Percentiles rank a stretch among this genome's conserved stretches.
Evolutionary conservation across 2,113 vertebrate species (phyloP).

Genomic region (Heterotis niloticus): DNA sequence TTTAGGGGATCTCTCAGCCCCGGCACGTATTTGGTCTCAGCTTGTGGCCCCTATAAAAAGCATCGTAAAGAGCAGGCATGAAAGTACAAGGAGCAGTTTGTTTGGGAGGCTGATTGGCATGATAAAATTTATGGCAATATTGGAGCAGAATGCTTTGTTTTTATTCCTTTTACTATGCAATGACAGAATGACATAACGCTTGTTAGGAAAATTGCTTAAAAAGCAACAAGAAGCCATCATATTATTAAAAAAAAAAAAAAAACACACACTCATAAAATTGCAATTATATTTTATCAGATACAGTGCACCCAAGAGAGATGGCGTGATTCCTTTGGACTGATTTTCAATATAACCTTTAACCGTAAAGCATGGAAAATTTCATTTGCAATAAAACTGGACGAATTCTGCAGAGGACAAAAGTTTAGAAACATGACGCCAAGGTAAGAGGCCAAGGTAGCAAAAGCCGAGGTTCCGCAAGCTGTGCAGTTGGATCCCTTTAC

Average conservation of each 20-base stretch:
- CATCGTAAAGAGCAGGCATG: not conserved
- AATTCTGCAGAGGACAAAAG: no score
- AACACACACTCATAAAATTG: not conserved
- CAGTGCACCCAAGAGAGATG: not conserved
- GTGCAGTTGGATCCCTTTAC: not conserved
- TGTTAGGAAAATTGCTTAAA: not conserved
- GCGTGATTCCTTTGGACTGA: not conserved
- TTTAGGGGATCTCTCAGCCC: slow-evolving; percentile 9
- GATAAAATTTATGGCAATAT: not conserved
- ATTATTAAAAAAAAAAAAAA: not conserved
- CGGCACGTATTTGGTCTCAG: not conserved
- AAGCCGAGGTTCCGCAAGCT: not conserved
- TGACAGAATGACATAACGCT: not conserved
- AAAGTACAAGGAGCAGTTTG: not conserved
- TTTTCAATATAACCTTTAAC: not conserved
- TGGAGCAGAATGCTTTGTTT: not conserved
- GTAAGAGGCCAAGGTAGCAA: not conserved
- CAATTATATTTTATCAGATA: not conserved
- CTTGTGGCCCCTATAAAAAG: slow-evolving; percentile 1
- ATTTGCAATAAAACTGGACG: no score
- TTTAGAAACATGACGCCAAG: no score
- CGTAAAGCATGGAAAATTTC: not conserved
- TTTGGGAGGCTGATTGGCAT: not conserved
- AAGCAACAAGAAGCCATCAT: not conserved
- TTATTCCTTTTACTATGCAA: not conserved